Percentiles rank a stretch among this genome's conserved stretches.
These are phyloP conservation scores for Pristionchus mayeri DNA, from an alignment of 2,888 invertebrate species.

Conservation along the genomic window DNA sequence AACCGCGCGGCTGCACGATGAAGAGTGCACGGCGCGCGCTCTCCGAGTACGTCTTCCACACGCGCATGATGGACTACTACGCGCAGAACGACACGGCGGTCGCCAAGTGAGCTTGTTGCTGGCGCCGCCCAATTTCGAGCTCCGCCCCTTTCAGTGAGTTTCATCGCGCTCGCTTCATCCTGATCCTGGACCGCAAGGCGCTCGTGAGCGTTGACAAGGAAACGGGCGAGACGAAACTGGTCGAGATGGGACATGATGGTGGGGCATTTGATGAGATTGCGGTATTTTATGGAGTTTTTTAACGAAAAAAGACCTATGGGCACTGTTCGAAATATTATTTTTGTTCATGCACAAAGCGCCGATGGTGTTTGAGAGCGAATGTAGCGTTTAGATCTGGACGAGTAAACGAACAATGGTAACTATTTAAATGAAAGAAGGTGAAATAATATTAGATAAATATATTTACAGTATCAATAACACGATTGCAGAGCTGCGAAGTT, in stretches of 20 bases:
- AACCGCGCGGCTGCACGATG: slow-evolving; percentile 27
- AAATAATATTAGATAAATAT: no score
- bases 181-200: slow-evolving; percentile 65
- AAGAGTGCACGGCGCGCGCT: slow-evolving; percentile 17
- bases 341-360: no score
- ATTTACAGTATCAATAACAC: background rate
- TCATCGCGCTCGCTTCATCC: slow-evolving; percentile 56
- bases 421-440: no score
- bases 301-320: no score
- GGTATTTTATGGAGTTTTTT: no score
- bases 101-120: background rate
- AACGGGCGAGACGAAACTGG: slow-evolving; percentile 22
- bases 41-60: slow-evolving; percentile 41
- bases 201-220: slow-evolving; percentile 56
- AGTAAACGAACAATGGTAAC: no score
- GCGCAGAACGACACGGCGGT: slow-evolving; percentile 50
- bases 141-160: slow-evolving; percentile 59
- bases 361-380: no score
- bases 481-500: slow-evolving; percentile 29
- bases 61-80: slow-evolving; percentile 50
- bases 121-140: background rate
- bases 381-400: no score
- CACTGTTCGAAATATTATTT: no score
- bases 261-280: no score
- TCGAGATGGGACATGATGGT: slow-evolving; percentile 32